Percentiles rank a stretch among this genome's conserved stretches.
phyloP scores from a whole-genome alignment of 2,888 invertebrate genomes.

The Acronicta alni region DNA sequence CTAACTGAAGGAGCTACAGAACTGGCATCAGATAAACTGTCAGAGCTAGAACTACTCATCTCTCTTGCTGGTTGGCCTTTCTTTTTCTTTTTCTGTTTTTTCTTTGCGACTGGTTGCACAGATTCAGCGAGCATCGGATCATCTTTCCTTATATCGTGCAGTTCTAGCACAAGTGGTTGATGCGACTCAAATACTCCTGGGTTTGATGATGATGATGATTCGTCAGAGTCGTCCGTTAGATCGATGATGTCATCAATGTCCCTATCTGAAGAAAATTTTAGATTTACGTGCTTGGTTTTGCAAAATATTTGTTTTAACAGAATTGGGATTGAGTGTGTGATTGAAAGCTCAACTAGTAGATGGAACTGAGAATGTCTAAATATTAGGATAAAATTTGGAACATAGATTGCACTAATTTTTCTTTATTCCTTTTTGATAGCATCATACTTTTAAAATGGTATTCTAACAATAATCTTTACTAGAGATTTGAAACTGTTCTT shows the following conservation, averaged over 20 bases:
- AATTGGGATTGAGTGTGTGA: too few species aligned
- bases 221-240: conserved; percentile 61
- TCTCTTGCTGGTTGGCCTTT: conserved; percentile 31
- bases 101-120: conserved; percentile 22
- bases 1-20: conserved; percentile 51
- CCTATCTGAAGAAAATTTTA: conserved; percentile 38
- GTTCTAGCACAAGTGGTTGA: conserved; percentile 65
- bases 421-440: too few species aligned
- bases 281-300: background rate
- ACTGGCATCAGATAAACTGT: conserved; percentile 60
- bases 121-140: conserved; percentile 42
- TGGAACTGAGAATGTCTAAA: too few species aligned
- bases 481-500: too few species aligned
- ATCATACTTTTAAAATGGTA: too few species aligned
- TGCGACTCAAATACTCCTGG: conserved; percentile 54
- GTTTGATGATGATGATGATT: conserved; percentile 56
- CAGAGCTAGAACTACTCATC: conserved; percentile 56
- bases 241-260: conserved; percentile 57
- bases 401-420: too few species aligned
- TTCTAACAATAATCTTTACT: too few species aligned
- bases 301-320: too few species aligned
- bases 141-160: conserved; percentile 70
- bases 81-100: conserved; percentile 67
- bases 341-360: too few species aligned
- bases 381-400: too few species aligned